Conservation (phyloP, 2,888 invertebrate genomes). For the Ctenicera cuprea region DNA sequence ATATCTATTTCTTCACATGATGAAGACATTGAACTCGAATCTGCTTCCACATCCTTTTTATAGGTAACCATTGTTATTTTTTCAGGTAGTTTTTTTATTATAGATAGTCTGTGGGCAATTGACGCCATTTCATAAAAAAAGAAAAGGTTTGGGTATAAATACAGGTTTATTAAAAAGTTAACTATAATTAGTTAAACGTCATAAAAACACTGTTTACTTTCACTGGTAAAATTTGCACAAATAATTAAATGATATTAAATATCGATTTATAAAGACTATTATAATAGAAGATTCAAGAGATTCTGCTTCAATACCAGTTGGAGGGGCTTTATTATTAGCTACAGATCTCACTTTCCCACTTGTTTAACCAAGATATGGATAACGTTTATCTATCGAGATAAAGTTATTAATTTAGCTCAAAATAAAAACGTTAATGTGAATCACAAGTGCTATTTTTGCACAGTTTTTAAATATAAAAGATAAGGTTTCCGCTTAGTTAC, state of each 20-base stretch:
- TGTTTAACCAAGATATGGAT: constrained; percentile 25
- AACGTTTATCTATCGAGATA: constrained; percentile 11
- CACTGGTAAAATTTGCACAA: not conserved
- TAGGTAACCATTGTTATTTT: constrained; percentile 3
- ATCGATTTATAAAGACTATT: not conserved
- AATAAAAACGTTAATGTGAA: not conserved
- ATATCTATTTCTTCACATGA: constrained; percentile 34
- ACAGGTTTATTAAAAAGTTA: not conserved
- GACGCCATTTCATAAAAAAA: not conserved
- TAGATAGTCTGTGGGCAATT: not conserved
- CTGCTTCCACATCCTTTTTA: not conserved
- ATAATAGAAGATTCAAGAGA: not conserved
- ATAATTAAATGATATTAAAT: not conserved
- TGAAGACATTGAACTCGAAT: constrained; percentile 13
- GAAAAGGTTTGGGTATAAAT: not conserved
- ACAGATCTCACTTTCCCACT: not conserved
- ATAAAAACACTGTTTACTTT: not conserved
- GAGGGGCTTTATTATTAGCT: not conserved
- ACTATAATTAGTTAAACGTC: not conserved
- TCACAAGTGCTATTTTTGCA: not conserved
- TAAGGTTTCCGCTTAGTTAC: not conserved
- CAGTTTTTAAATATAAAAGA: not conserved
- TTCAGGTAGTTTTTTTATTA: constrained; percentile 15
- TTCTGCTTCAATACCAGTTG: not conserved
- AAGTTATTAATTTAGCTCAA: constrained; percentile 4